Conservation (phyloP, 2,888 invertebrate species). For the Belgica antarctica region DNA sequence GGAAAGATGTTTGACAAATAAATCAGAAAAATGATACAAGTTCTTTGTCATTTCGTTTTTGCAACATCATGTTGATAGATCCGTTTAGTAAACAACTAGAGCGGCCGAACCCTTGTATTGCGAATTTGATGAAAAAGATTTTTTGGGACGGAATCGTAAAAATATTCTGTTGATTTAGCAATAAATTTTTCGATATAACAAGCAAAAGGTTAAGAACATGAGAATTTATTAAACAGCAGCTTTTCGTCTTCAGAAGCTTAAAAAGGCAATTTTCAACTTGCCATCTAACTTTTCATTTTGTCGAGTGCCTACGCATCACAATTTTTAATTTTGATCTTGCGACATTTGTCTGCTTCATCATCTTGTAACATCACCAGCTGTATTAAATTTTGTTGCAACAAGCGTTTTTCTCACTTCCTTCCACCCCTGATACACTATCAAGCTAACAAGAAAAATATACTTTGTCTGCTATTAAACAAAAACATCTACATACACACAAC, state of each 20-base stretch:
- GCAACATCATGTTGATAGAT: slow-evolving; percentile 2
- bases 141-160: background rate
- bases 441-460: background rate
- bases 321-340: too few species aligned
- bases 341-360: too few species aligned
- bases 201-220: background rate
- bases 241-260: background rate
- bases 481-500: background rate
- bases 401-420: background rate
- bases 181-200: background rate
- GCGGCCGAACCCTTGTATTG: background rate
- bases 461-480: background rate
- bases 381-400: slow-evolving; percentile 9
- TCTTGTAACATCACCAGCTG: too few species aligned
- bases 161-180: slow-evolving; percentile 20
- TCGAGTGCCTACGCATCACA: too few species aligned
- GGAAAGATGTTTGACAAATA: slow-evolving; percentile 11
- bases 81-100: background rate
- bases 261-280: background rate
- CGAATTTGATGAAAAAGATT: background rate
- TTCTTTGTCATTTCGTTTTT: background rate
- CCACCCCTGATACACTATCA: background rate
- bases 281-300: background rate
- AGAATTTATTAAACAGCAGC: background rate
- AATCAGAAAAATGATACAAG: background rate